Percentiles rank a stretch among this genome's conserved stretches.
Conservation (phyloP, 2,888 invertebrate species). For the Hypena proboscidalis region DNA sequence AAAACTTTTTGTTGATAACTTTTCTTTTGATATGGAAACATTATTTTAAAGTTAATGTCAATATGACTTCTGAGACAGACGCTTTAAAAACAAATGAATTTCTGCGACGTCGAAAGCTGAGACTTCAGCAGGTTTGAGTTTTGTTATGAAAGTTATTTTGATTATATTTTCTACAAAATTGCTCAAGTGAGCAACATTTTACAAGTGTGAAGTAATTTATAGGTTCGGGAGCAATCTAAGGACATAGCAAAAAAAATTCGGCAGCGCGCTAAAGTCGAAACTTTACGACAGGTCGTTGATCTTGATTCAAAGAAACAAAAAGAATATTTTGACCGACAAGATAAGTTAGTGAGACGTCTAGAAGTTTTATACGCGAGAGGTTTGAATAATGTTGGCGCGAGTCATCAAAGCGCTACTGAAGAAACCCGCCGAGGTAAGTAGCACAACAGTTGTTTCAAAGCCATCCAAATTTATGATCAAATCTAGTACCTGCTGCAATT, state of each 20-base stretch:
- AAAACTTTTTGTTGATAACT: too few relatives aligned
- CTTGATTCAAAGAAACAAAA: constrained; percentile 67
- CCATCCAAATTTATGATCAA: too few relatives aligned
- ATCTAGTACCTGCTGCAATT: background rate
- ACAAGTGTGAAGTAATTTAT: constrained; percentile 43
- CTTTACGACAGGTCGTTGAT: constrained; percentile 61
- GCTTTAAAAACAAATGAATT: constrained; percentile 79
- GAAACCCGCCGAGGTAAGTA: constrained; percentile 53
- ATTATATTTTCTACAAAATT: constrained; percentile 21
- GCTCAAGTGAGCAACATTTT: constrained; percentile 28
- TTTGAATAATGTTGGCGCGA: constrained; percentile 65
- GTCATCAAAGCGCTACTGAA: constrained; percentile 67
- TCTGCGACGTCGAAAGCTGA: constrained; percentile 72
- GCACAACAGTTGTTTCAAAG: too few relatives aligned
- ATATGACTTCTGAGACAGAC: constrained; percentile 74
- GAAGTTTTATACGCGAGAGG: constrained; percentile 68
- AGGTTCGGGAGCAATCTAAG: constrained; percentile 83
- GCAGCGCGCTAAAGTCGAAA: constrained; percentile 74
- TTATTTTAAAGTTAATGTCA: constrained; percentile 48
- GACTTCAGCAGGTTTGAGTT: constrained; percentile 78
- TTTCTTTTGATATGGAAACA: too few relatives aligned
- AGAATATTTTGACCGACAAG: constrained; percentile 69
- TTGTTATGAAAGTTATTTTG: constrained; percentile 24
- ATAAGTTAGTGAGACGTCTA: constrained; percentile 68
- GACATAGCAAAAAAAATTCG: constrained; percentile 79